Conservation (phyloP, 1,140 invertebrate genomes). For the Ruditapes philippinarum region DNA sequence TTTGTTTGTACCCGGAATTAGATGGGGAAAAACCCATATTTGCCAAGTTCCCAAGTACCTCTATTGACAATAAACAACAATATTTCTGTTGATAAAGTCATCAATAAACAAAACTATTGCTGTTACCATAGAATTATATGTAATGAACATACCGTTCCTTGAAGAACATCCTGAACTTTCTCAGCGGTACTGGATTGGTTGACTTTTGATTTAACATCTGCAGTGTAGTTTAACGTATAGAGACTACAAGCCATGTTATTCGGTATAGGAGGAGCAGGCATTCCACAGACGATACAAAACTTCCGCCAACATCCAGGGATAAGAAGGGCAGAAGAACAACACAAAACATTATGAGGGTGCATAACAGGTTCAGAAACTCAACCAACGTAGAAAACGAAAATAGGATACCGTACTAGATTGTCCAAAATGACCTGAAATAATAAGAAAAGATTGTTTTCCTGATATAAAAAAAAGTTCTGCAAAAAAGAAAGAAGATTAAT, state of each 20-base stretch:
- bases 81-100: too few species aligned
- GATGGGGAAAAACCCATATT: too few species aligned
- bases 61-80: too few species aligned
- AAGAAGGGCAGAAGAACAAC: conserved; percentile 76
- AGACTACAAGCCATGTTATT: conserved; percentile 63
- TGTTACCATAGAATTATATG: too few species aligned
- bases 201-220: conserved; percentile 36
- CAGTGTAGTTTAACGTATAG: conserved; percentile 70
- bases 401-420: conserved; percentile 91
- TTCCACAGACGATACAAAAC: conserved; percentile 8
- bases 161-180: conserved; percentile 73
- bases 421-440: conserved; percentile 90
- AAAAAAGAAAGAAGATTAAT: too few species aligned
- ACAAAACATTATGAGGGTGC: conserved; percentile 86
- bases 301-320: background rate
- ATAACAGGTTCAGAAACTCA: conserved; percentile 90
- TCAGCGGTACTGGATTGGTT: conserved; percentile 7
- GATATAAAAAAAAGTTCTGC: too few species aligned
- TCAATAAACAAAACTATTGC: too few species aligned
- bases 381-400: conserved; percentile 91
- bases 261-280: conserved; percentile 4
- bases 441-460: too few species aligned
- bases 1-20: too few species aligned
- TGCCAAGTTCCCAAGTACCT: too few species aligned
- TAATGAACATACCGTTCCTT: conserved; percentile 83